A percentile compares a stretch with the other conserved stretches of the same genome.
Evolutionary conservation across 35 echinoderm and acorn worm species (phyloP).

Genomic region (Heliocidaris tuberculata): DNA sequence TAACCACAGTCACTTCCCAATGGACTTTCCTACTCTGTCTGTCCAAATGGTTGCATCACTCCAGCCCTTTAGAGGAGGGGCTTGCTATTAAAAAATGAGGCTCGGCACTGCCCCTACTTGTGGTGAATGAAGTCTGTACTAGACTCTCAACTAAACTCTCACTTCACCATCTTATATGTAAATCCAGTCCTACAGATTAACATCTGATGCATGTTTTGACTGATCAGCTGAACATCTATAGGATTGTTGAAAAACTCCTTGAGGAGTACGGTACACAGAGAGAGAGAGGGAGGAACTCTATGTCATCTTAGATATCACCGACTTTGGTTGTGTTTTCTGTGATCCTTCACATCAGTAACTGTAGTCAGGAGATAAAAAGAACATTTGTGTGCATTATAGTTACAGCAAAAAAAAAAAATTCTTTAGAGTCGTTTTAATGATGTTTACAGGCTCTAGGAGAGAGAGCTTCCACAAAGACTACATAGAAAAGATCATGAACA

Average conservation of each 20-base stretch:
- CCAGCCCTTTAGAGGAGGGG: neutral
- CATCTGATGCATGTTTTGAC: neutral
- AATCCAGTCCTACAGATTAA: neutral
- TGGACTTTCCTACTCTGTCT: neutral
- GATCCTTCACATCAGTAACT: neutral
- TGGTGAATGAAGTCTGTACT: neutral
- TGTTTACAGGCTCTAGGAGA: neutral
- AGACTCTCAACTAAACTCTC: neutral
- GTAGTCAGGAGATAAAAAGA: neutral
- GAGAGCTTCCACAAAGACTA: neutral
- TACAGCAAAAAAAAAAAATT: too few relatives aligned
- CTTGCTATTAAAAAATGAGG: neutral
- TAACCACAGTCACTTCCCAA: neutral
- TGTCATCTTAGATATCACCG: neutral
- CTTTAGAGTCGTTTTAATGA: too few relatives aligned
- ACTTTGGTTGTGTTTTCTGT: neutral
- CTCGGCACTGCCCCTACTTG: neutral
- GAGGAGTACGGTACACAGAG: neutral
- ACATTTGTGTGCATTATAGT: too few relatives aligned
- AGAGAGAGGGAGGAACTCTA: neutral
- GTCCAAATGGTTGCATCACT: neutral
- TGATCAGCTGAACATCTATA: neutral
- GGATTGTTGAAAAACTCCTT: neutral
- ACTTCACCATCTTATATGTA: neutral
- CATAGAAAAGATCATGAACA: too few relatives aligned